Evolutionary conservation across 2,797 vertebrate species (phyloP), one percentile per base, ranked within the genome.

Genomic region (Ctenopoma kingsleyae): DNA sequence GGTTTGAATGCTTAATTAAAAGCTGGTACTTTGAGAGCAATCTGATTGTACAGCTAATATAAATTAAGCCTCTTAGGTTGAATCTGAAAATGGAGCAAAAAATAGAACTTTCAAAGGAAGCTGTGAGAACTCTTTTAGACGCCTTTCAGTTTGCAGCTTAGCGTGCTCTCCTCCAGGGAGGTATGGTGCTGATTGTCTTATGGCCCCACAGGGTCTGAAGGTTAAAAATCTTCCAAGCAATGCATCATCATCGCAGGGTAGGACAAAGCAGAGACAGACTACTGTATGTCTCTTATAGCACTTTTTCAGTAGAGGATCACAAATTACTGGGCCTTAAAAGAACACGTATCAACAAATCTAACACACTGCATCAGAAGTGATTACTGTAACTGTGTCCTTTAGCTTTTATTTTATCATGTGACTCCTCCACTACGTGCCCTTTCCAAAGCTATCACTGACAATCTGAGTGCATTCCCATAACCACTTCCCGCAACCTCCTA

Each of bases 1-100:
- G 77, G 74, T 81, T 82, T 83, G 78, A 62, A 75, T 13, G 63
- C 71, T 85, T 81, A 82, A 91, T 89, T 91, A 87, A 85, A 81
- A 81, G 64, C 58, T 73, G 69, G 53, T 91, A 86, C 86, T 91
- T 87, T 79, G 64, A 87, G 85, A 84, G 49, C 54, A 70, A 89
- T 89, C 78, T 89, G 74, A 88, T 89, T 72, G 74, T 67, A 74
- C 49, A 70, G 71, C 76, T 89, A 86, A 92, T 86, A 76, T 84
- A 74, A 87, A 86, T 71, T 80, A 90, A 90, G 74, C 78, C 81
- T 88, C 82, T 90, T 84, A 88, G 90, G 86, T 84, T 73, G 61
- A 82, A 78, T 74, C 43, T 80, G 68, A 72, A 90, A 87, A 65
- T 79, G 67, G 30, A 81, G 62, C 60, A 64, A 82, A 85, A 88